A percentile compares a stretch with the other conserved stretches of the same genome.
phyloP scores from a whole-genome alignment of 2,797 vertebrate species.

The Cetoscarus ocellatus region DNA sequence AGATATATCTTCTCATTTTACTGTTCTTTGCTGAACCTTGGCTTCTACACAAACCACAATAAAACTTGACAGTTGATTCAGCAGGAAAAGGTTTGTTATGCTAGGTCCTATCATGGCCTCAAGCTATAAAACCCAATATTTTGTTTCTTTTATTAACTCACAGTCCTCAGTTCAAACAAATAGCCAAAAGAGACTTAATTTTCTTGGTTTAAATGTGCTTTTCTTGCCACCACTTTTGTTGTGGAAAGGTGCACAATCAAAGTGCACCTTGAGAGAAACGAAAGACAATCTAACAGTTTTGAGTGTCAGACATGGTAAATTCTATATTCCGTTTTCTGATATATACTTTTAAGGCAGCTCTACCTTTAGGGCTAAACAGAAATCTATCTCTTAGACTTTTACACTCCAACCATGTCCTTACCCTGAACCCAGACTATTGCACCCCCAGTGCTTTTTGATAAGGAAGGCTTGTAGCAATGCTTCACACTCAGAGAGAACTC shows the following conservation, averaged over 20 bases:
- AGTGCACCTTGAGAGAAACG: not conserved
- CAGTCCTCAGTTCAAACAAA: too few species aligned
- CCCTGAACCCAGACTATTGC: constrained; percentile 4
- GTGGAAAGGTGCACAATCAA: not conserved
- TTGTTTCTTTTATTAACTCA: too few species aligned
- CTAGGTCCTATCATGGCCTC: too few species aligned
- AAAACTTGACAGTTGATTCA: too few species aligned
- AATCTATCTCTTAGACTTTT: constrained; percentile 6
- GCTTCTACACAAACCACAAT: too few species aligned
- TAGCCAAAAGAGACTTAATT: too few species aligned
- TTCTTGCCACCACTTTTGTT: too few species aligned
- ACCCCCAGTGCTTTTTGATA: not conserved
- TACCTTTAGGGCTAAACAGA: not conserved
- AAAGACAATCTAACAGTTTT: constrained; percentile 1
- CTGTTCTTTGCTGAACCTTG: too few species aligned
- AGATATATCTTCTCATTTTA: too few species aligned
- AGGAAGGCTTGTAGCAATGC: not conserved
- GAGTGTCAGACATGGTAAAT: not conserved
- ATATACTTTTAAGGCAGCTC: not conserved
- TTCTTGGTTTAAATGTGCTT: too few species aligned
- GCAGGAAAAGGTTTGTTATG: too few species aligned
- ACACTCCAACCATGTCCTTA: not conserved
- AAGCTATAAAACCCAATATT: too few species aligned
- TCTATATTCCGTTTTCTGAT: not conserved
- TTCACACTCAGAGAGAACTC: constrained; percentile 6